Base-by-base conservation (phyloP, 1,140 invertebrate species). In the Drosophila punjabiensis region DNA sequence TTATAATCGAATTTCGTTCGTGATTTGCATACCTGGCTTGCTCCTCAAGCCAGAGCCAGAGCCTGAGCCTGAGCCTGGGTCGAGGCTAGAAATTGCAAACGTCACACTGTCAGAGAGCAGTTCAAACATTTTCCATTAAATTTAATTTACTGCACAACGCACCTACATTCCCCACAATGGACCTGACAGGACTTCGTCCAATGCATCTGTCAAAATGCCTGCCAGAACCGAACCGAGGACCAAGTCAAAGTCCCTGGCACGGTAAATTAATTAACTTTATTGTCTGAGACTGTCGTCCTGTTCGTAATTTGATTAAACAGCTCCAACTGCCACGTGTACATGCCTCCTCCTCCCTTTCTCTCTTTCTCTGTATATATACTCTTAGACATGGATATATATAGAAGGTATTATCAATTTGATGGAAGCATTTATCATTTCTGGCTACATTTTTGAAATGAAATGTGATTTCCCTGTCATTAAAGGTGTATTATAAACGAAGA, bases 241-340 rank as follows among this genome's bases (percentile, higher is more conserved):
- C 70, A 74, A 73, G 53, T 52, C 67, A 47, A 73, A 60, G 68
- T 52, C 55, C 55, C 47, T 73, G 70, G 70, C 70, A 41, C 60
- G 81, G 78, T 79, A 89, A 85, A 89, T 89, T 88, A 88, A 88
- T 88, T 88, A 85, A 88, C 74, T 88, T 89, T 81, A 85, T 90
- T 88, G 81, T 88, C 56, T 75, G 76, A 64, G 55, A 52, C 61
- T 39, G 45, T 43, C 56, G 28, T 53, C 53, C 67, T 67, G 52
- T 52, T 24, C 63, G 58, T 89, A 85, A 89, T 81, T 85, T 85
- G 81, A 88, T 88, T 89, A 85, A 89, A 84, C 48, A 71, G 76
- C 67, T 74, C 70, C 74, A 71, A 78, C 65, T 75, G 63, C 71
- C 37, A 39, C 16, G 55, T 58, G 55, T 58, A 39, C 20, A 24